Percentiles rank a stretch among this genome's conserved stretches.
Conservation (phyloP, 2,888 invertebrate species). For the Ormia ochracea region DNA sequence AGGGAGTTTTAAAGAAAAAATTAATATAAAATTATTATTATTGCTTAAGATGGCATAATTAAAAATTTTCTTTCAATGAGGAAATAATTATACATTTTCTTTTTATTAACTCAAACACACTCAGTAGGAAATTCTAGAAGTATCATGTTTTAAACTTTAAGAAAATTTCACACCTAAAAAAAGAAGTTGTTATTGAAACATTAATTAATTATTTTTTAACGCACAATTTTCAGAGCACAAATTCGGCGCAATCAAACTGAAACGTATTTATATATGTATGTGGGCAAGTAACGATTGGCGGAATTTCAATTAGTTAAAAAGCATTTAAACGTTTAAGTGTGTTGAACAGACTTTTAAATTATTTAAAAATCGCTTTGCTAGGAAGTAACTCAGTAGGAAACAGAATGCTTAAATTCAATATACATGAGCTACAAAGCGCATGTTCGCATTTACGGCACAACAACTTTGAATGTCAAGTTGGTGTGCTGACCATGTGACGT, state of each 20-base stretch:
- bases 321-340: not conserved
- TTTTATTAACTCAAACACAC: too few relatives aligned
- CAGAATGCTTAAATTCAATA: not conserved
- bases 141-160: too few relatives aligned
- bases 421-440: conserved; percentile 6
- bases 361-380: conserved; percentile 10
- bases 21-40: too few relatives aligned
- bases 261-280: not conserved
- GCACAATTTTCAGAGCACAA: too few relatives aligned
- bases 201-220: too few relatives aligned
- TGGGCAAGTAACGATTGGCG: conserved; percentile 9
- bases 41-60: too few relatives aligned
- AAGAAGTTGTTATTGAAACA: too few relatives aligned
- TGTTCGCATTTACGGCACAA: not conserved
- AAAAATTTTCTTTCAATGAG: too few relatives aligned
- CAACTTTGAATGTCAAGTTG: conserved; percentile 32
- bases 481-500: conserved; percentile 9
- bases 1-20: too few relatives aligned
- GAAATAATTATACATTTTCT: too few relatives aligned
- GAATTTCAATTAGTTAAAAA: conserved; percentile 2
- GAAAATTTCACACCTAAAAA: too few relatives aligned
- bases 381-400: conserved; percentile 36
- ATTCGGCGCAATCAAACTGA: not conserved
- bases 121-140: too few relatives aligned
- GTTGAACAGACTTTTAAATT: conserved; percentile 1